Evolutionary conservation across 2,797 vertebrate genomes (phyloP), one percentile per base, ranked within the genome.

Genomic region (Megalops cyprinoides): DNA sequence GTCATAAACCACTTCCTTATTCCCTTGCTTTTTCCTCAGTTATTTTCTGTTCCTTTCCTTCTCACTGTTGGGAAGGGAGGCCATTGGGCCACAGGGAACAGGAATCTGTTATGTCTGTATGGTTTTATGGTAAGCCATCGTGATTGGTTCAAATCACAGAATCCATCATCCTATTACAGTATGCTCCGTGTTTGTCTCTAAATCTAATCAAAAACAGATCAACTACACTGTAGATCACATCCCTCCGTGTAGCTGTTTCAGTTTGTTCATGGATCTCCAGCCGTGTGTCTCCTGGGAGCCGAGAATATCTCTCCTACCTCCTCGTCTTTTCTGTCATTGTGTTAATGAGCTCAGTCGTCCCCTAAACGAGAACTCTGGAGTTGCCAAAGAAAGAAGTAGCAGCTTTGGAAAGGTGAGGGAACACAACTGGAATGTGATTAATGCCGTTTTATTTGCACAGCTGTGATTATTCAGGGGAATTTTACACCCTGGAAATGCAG

Each of bases 1-100:
- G 74, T 81, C 80, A 86, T 91, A 90, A 89, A 91, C 82, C 81
- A 81, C 79, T 37, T 84, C 71, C 74, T 86, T 84, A 83, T 89
- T 89, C 81, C 82, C 77, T n/a, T 84, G 77, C 80, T 65, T 79
- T 81, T 86, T 48, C 39, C 83, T 37, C 14, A 53, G 44, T 76
- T 48, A 73, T 60, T 83, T 83, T 86, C 87, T 81, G n/a, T 39
- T 87, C 87, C 84, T 25, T 31, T 56, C 56, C 71, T 55, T 81
- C 83, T 42, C 62, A 79, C 55, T 49, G 65, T 74, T n/a, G 71
- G 49, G 53, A 18, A 28, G 77, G 69, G 42, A 49, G 44, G 76
- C 81, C 77, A 77, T 83, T 83, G 83, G 60, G 46, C 25, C 78
- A 62, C 71, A 51, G 81, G 71, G 82, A 83, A 87, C 79, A 53